phyloP scores from a whole-genome alignment of 1,140 invertebrate species.

The Drosophila paulistorum region DNA sequence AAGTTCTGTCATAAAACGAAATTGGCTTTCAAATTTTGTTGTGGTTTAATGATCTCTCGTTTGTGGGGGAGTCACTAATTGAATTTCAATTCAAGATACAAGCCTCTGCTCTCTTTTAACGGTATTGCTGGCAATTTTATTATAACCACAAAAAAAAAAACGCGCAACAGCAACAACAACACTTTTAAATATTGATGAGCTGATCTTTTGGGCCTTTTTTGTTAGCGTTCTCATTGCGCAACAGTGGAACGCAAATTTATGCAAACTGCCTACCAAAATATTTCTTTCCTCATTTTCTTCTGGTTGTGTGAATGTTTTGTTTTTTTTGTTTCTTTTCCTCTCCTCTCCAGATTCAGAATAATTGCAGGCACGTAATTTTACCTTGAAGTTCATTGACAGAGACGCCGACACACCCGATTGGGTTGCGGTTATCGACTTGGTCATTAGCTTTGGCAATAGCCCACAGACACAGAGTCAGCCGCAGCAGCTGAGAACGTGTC shows the following conservation, averaged over 20 bases:
- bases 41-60: conserved; percentile 7
- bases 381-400: conserved; percentile 72
- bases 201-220: conserved; percentile 7
- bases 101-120: conserved; percentile 34
- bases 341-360: conserved; percentile 51
- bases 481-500: background rate
- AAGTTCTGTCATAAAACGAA: conserved; percentile 69
- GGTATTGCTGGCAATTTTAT: conserved; percentile 38
- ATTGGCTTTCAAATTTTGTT: conserved; percentile 69
- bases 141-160: background rate
- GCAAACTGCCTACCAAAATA: conserved; percentile 34
- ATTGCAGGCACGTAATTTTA: conserved; percentile 68
- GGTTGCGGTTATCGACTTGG: conserved; percentile 56
- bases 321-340: background rate
- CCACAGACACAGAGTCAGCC: conserved; percentile 2
- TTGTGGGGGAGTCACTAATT: conserved; percentile 77
- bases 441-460: conserved; percentile 59
- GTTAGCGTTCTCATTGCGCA: conserved; percentile 51
- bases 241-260: conserved; percentile 44
- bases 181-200: conserved; percentile 32
- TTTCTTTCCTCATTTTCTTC: conserved; percentile 10
- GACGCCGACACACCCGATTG: conserved; percentile 65
- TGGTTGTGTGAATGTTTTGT: background rate
- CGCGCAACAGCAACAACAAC: background rate
- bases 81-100: conserved; percentile 61